phyloP scores from a whole-genome alignment of 2,797 vertebrate genomes.

The Linurgus olivaceus region DNA sequence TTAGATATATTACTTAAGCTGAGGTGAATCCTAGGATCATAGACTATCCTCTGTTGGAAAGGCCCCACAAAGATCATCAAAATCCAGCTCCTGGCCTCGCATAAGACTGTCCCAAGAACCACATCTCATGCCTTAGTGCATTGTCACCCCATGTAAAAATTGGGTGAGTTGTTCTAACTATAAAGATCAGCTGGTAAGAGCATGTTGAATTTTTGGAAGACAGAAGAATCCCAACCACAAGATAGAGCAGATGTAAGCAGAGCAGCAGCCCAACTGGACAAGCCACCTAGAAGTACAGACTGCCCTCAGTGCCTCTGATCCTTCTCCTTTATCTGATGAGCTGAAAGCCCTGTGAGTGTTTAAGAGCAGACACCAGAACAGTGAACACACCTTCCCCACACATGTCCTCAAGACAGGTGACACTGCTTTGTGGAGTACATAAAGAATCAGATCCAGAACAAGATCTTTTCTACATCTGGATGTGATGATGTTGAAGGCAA shows the following conservation, averaged over 20 bases:
- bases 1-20: not conserved
- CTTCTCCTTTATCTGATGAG: not conserved
- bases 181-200: not conserved
- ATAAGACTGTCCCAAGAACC: not conserved
- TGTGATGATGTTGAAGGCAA: not conserved
- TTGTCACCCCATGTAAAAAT: not conserved
- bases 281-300: not conserved
- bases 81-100: not conserved
- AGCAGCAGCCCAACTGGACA: not conserved
- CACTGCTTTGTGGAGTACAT: not conserved
- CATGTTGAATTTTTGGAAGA: not conserved
- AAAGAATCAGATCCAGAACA: not conserved
- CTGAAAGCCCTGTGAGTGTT: not conserved
- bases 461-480: not conserved
- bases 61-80: not conserved
- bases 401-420: not conserved
- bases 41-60: not conserved
- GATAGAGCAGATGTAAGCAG: not conserved
- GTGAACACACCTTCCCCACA: rapidly evolving
- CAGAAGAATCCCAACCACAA: not conserved
- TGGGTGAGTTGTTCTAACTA: not conserved
- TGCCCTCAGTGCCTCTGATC: not conserved
- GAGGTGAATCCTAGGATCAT: not conserved
- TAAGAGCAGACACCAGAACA: not conserved
- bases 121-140: not conserved